A percentile compares a stretch with the other conserved stretches of the same genome.
Conservation (phyloP, 2,888 invertebrate species). For the Xanthostigma xanthostigma region DNA sequence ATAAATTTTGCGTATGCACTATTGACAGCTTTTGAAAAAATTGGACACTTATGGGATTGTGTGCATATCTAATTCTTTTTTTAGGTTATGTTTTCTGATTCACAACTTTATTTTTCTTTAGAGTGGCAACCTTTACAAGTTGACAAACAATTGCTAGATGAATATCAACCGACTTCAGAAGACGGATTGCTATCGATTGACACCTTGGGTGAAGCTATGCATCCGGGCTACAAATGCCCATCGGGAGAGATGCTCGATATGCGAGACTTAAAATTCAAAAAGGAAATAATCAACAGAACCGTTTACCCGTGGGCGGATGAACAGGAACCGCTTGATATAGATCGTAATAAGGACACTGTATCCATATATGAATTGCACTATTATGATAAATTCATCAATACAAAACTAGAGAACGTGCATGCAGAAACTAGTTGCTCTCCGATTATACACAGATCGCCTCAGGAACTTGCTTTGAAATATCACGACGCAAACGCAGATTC, state of each 20-base stretch:
- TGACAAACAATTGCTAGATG: constrained; percentile 3
- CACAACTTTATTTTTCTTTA: no score
- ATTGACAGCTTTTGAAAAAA: no score
- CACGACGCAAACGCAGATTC: no score
- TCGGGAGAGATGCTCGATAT: neutral
- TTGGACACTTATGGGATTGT: no score
- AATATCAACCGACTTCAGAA: neutral
- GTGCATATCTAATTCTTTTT: no score
- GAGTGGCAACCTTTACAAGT: neutral
- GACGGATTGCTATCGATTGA: neutral
- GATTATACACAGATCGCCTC: no score
- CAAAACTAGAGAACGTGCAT: constrained; percentile 3
- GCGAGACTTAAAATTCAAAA: constrained; percentile 4
- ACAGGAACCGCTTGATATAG: constrained; percentile 54
- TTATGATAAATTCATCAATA: constrained; percentile 45
- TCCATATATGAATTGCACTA: constrained; percentile 55
- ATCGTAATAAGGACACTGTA: constrained; percentile 36
- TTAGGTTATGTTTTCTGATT: no score
- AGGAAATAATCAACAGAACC: constrained; percentile 19
- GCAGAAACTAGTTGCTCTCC: no score
- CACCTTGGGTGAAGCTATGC: neutral
- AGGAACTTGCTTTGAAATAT: no score
- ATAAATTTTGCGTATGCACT: no score
- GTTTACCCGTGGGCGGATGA: constrained; percentile 32
- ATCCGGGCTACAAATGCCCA: neutral